Percentiles rank a stretch among this genome's conserved stretches.
These are phyloP conservation scores for Chydorus sphaericus DNA, from an alignment of 2,888 invertebrate genomes.

Conservation along the genomic window DNA sequence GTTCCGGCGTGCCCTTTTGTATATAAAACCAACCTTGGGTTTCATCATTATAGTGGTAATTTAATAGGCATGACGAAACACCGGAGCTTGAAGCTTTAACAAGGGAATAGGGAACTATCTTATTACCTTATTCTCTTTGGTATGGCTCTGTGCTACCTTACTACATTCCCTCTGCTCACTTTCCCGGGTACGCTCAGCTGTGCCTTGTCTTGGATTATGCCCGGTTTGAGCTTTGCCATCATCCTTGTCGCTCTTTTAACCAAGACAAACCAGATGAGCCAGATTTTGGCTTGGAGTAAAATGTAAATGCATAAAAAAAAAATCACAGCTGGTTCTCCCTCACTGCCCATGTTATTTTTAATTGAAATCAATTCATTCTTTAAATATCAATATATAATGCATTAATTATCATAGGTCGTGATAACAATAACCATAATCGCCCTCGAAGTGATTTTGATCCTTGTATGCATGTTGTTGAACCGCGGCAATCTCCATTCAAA, in stretches of 20 bases:
- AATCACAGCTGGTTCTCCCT: conserved; percentile 42
- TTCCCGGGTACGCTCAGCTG: conserved; percentile 40
- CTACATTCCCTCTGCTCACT: conserved; percentile 49
- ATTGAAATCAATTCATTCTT: too few species aligned
- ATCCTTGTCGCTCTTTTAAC: conserved; percentile 58
- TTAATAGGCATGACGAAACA: conserved; percentile 53
- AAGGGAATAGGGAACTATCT: conserved; percentile 42
- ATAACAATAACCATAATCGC: conserved; percentile 47
- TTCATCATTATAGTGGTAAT: too few species aligned
- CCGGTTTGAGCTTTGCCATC: conserved; percentile 51
- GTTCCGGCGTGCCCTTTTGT: too few species aligned
- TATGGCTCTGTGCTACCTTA: conserved; percentile 37
- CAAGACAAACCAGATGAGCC: conserved; percentile 60
- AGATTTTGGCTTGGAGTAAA: conserved; percentile 58
- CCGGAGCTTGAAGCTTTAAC: conserved; percentile 60
- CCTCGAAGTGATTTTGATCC: conserved; percentile 47
- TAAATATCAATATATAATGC: too few species aligned
- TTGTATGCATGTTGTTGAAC: conserved; percentile 43
- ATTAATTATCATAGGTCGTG: conserved; percentile 39
- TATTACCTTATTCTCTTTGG: conserved; percentile 58
- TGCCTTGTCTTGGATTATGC: conserved; percentile 40
- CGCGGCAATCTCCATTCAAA: conserved; percentile 30
- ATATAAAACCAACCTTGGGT: too few species aligned
- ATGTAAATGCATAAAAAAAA: conserved; percentile 53
- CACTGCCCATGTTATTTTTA: conserved; percentile 27